phyloP scores from a whole-genome alignment of 2,113 vertebrate species.

The Grammomys dolichurus region DNA sequence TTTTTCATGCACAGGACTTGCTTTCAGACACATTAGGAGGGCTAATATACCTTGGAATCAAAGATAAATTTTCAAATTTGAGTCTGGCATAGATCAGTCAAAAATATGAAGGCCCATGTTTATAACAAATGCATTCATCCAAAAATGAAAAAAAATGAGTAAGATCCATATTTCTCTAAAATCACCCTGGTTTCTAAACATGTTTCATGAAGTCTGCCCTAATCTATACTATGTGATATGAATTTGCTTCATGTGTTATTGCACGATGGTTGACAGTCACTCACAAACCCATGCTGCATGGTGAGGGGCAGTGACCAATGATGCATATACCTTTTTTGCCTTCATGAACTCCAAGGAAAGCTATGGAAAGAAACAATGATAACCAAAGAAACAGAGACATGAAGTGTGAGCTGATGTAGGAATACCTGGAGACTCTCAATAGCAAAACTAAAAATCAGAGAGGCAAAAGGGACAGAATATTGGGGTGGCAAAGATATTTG shows the following conservation, averaged over 20 bases:
- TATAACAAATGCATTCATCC: background rate
- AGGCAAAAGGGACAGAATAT: background rate
- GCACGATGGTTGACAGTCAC: background rate
- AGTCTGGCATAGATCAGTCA: background rate
- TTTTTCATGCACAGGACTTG: background rate
- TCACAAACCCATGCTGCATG: background rate
- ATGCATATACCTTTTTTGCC: background rate
- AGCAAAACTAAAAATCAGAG: background rate
- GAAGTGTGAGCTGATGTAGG: background rate
- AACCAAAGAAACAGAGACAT: background rate
- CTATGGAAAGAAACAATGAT: background rate
- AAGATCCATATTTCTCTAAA: background rate
- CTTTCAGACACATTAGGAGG: constrained; percentile 16
- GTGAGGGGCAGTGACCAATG: background rate
- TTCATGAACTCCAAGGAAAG: background rate
- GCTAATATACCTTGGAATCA: background rate
- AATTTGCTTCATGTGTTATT: background rate
- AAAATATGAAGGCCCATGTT: background rate
- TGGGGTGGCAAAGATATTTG: background rate
- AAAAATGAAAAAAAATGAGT: background rate
- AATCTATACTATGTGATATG: background rate
- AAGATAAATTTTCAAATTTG: background rate
- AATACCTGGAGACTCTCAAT: background rate
- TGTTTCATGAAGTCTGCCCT: background rate
- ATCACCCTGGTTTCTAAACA: background rate